Base-by-base conservation (phyloP, 2,797 vertebrate genomes). In the Sebastes paucispinis region DNA sequence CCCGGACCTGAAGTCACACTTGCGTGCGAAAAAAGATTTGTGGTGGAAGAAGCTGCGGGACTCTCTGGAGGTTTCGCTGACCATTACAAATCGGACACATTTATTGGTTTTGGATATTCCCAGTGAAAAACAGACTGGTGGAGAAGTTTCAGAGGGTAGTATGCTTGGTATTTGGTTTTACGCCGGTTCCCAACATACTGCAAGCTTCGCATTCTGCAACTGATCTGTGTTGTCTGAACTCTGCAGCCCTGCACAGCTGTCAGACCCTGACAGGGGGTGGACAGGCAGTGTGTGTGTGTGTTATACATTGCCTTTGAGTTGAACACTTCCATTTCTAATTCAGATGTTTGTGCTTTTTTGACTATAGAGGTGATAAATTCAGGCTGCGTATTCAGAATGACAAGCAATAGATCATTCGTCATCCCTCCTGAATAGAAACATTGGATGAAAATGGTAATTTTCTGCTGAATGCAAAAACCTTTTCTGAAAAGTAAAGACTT, bases 171-270 rank as follows among this genome's bases (percentile, higher is more conserved):
- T 96, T 94, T 73, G 73, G 84, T 91, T 94, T 92, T 93, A 88
- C 89, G 81, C 88, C 83, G 64, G 91, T 95, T 95, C 93, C 91
- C 91, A 87, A 85, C 91, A 92, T 91, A 93, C 92, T 93, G 92
- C 92, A 91, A 91, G 92, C 92, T 89, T 93, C 60, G 52, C 93
- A 95, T 95, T 95, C 95, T 95, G 91, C 91, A 94, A 92, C 86
- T 93, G 94, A 95, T 94, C 93, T 92, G 91, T 87, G 93, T 90
- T 93, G 94, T 94, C 93, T 94, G 93, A 92, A 87, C 92, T 91
- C 87, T 93, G 92, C 87, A 88, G 90, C 85, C 89, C 83, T 87
- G 87, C 93, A 94, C 95, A 96, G 95, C 95, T 96, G 95, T 95
- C 90, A 90, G 80, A 79, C 84, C 79, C 68, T 69, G 71, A 86